Evolutionary conservation across 1,140 invertebrate species (phyloP), one percentile per base, ranked within the genome.

Genomic region (Heliconius himera): DNA sequence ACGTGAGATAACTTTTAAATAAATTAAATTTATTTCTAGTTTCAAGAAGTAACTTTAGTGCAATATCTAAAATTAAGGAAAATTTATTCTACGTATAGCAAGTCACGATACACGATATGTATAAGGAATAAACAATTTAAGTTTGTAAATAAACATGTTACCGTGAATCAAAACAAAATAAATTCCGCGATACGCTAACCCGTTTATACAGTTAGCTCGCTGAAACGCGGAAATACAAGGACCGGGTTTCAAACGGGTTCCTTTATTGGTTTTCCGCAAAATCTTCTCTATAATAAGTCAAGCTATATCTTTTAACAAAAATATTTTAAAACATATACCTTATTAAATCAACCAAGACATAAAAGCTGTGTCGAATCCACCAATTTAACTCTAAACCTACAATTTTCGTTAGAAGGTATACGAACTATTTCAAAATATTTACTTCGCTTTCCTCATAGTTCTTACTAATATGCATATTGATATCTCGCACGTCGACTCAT

Each of bases 141-240:
- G 84, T 88, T 90, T 90, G 89, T 91, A 91, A 91, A 91, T 91
- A 91, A 89, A 90, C 76, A 78, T 74, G 73, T 72, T 78, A 78
- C 77, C 76, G 77, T 77, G 66, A 76, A 80, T 81, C 79, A 78
- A 83, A 83, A 84, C 75, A 84, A 84, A 80, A 80, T 83, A 83
- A 82, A 81, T 81, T 87, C 83, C 81, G 81, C 85, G 84, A 85
- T 83, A 46, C 82, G 76, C 79, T 78, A 91, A 92, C 91, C 81
- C 78, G 92, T 93, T 93, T 92, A 70, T 91, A 91, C 92, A 88
- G 91, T 93, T 93, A 92, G 78, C 81, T 85, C 78, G 74, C 87
- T 91, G 89, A 91, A 92, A 87, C 83, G 83, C 81, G 89, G 89
- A 90, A 90, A 90, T 88, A 88, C 77, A 75, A 83, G 77, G 88